Base-by-base conservation (phyloP, 1,140 invertebrate species). In the Drosophila persimilis region DNA sequence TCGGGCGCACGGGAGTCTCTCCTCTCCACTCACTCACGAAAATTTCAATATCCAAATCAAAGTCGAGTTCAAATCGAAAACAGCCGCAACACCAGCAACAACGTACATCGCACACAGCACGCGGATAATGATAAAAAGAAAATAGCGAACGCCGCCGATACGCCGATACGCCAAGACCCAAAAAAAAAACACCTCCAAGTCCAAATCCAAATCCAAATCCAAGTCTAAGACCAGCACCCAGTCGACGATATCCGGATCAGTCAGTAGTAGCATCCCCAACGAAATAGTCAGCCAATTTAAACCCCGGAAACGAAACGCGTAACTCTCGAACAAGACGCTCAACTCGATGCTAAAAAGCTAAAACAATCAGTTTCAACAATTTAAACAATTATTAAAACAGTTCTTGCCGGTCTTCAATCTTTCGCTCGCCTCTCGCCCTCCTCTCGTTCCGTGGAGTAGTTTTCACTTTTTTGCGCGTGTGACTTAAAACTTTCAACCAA, bases 31-130 rank as follows among this genome's bases (percentile, higher is more conserved):
- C 77, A 78, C 77, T 80, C 83, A 79, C 86, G 84, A 90, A 80
- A 84, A 90, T 90, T 90, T 90, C 86, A 90, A 90, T 90, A 90
- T 90, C 88, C 77, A 90, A 90, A 90, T 90, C 89, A 90, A 90
- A 90, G 89, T 90, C 85, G 78, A 84, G 89, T 89, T 90, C 89
- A 90, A 90, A 90, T 90, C 89, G 89, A 90, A 89, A 79, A 80
- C 89, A 80, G 80, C 89, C 84, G 89, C 80, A 90, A 90, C 74
- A 90, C 78, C 80, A 90, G 84, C 89, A 90, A 90, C 89, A 90
- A 85, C 89, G 76, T 39, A 13, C 11, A 13, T 79, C 80, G 80
- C 77, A 89, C 78, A 77, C 61, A 88, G 79, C 78, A 83, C 83
- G 83, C 83, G 83, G 78, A 88, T 76, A 86, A 88, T 88, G 60